A percentile compares a stretch with the other conserved stretches of the same genome.
Conservation (phyloP, 1,140 invertebrate genomes). For the Agrypnia vestita region DNA sequence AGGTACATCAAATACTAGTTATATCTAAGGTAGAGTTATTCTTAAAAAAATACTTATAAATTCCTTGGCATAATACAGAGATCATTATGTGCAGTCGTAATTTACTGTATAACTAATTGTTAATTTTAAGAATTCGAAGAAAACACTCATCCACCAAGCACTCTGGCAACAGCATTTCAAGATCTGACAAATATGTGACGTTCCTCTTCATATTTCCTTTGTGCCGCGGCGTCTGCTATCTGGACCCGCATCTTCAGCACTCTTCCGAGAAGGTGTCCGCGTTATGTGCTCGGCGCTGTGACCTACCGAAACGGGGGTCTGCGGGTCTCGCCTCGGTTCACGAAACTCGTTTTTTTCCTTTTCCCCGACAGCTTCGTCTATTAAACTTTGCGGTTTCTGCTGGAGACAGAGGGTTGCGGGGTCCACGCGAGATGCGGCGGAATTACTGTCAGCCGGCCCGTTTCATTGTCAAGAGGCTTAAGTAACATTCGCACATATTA, state of each 20-base stretch:
- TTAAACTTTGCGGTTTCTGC: no score
- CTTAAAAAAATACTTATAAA: no score
- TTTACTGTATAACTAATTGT: conserved; percentile 27
- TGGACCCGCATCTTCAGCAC: conserved; percentile 10
- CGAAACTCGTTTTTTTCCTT: not conserved
- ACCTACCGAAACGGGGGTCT: conserved; percentile 15
- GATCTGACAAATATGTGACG: conserved; percentile 17
- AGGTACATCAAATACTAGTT: no score
- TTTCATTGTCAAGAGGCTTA: no score
- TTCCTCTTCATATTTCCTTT: not conserved
- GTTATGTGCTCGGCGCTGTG: not conserved
- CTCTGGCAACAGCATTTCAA: not conserved
- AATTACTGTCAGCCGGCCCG: not conserved
- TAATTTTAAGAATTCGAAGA: not conserved
- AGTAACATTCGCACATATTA: no score
- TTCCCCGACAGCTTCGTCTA: no score
- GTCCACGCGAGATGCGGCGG: not conserved
- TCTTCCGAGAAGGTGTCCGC: conserved; percentile 8
- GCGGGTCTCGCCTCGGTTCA: not conserved
- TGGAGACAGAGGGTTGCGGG: not conserved
- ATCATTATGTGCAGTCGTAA: not conserved
- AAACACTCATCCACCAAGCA: not conserved
- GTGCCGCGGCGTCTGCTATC: not conserved
- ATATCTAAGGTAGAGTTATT: no score
- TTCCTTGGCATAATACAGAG: no score